A percentile compares a stretch with the other conserved stretches of the same genome.
These are phyloP conservation scores for Drepanosiphum platanoidis DNA, from an alignment of 2,888 invertebrate genomes.

Conservation along the genomic window DNA sequence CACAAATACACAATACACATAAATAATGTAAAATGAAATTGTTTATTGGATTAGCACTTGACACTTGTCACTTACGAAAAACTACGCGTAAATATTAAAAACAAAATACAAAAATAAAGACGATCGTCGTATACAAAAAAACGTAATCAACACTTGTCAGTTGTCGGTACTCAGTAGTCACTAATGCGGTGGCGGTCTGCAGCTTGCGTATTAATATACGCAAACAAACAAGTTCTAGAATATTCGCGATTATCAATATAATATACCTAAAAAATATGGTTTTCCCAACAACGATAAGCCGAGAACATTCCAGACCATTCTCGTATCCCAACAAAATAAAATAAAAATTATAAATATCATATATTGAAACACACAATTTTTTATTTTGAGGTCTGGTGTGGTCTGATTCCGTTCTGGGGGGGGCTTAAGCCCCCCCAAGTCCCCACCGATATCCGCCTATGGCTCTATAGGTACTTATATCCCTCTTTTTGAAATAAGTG, in stretches of 20 bases:
- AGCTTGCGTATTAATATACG: no score
- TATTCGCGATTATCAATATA: constrained; percentile 14
- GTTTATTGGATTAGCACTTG: neutral
- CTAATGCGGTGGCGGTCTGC: no score
- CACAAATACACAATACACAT: neutral
- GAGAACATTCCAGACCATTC: constrained; percentile 13
- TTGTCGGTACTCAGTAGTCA: neutral
- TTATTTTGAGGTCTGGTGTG: constrained; percentile 21
- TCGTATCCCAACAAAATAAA: constrained; percentile 18
- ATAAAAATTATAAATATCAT: constrained; percentile 19
- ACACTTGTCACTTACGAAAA: neutral
- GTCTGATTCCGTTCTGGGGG: neutral
- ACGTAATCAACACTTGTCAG: neutral
- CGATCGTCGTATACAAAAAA: neutral
- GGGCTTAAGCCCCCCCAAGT: no score
- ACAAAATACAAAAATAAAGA: neutral
- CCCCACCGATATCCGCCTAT: no score
- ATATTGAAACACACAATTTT: constrained; percentile 17
- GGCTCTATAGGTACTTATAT: neutral
- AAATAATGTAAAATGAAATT: neutral
- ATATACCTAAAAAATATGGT: constrained; percentile 3
- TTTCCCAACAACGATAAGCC: no score
- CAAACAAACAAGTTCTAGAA: neutral
- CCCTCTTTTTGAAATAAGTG: constrained; percentile 24
- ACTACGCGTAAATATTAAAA: constrained; percentile 2